Percentiles rank a stretch among this genome's conserved stretches.
Conservation (phyloP, 2,113 vertebrate species). For the Rhea americana region DNA sequence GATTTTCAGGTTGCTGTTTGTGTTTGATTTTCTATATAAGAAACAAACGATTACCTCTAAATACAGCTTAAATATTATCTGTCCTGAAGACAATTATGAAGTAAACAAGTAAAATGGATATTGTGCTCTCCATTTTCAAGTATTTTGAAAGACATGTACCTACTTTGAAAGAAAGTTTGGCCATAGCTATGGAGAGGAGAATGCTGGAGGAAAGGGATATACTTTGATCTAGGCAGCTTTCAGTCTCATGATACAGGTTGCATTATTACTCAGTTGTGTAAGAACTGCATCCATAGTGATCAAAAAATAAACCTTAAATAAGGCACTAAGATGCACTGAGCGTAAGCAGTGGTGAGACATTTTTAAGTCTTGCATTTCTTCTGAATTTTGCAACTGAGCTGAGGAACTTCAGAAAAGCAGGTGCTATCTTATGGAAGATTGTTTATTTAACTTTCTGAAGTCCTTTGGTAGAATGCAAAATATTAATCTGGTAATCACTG, state of each 20-base stretch:
- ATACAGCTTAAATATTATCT: background rate
- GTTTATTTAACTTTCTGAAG: constrained; percentile 3
- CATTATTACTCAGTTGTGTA: fast-evolving
- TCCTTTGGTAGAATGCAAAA: background rate
- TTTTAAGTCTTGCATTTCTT: background rate
- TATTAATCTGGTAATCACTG: constrained; percentile 5
- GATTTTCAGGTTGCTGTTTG: background rate
- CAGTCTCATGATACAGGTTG: too few species aligned
- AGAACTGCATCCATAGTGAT: background rate
- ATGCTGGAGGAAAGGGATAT: background rate
- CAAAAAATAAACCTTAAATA: background rate
- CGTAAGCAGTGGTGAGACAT: background rate
- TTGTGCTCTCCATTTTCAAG: background rate
- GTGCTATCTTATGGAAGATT: background rate
- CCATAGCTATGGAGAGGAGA: fast-evolving
- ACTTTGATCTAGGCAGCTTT: background rate
- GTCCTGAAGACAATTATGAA: background rate
- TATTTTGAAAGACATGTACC: background rate
- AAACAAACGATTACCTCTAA: background rate
- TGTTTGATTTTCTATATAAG: background rate
- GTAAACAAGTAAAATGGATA: background rate
- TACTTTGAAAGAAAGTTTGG: background rate
- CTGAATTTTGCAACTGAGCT: background rate
- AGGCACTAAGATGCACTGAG: background rate
- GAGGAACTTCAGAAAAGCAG: background rate